These are phyloP conservation scores for Miniopterus natalensis DNA, from an alignment of 2,113 vertebrate species.

Conservation along the genomic window DNA sequence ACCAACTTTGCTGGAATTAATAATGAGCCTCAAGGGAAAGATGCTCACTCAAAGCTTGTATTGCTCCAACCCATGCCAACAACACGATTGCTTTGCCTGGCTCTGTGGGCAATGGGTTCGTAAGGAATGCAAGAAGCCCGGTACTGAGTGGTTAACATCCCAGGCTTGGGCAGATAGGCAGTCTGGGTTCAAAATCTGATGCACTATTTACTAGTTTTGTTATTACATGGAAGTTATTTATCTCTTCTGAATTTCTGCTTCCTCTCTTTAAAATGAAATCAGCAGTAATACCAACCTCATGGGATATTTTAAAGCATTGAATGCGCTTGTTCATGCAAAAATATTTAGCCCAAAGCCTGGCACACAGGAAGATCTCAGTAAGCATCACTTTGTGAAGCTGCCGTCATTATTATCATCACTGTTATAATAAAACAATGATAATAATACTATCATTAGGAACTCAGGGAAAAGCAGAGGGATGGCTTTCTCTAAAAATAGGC, in stretches of 20 bases:
- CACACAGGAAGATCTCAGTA: fast-evolving
- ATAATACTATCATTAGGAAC: background rate
- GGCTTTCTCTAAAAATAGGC: background rate
- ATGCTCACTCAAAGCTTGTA: fast-evolving
- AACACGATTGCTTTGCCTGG: fast-evolving
- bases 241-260: too few species aligned
- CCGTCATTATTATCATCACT: fast-evolving
- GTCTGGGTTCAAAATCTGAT: background rate
- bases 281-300: fast-evolving
- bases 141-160: fast-evolving
- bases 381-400: background rate
- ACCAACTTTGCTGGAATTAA: background rate
- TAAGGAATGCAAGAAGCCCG: fast-evolving
- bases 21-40: fast-evolving
- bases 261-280: background rate
- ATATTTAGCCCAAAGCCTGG: background rate
- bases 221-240: fast-evolving
- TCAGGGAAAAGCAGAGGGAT: background rate
- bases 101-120: fast-evolving
- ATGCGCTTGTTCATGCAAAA: fast-evolving
- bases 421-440: fast-evolving
- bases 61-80: background rate
- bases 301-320: fast-evolving
- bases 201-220: fast-evolving
- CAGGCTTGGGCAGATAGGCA: fast-evolving